phyloP scores from a whole-genome alignment of 2,113 vertebrate species.

The Actinemys pallida region DNA sequence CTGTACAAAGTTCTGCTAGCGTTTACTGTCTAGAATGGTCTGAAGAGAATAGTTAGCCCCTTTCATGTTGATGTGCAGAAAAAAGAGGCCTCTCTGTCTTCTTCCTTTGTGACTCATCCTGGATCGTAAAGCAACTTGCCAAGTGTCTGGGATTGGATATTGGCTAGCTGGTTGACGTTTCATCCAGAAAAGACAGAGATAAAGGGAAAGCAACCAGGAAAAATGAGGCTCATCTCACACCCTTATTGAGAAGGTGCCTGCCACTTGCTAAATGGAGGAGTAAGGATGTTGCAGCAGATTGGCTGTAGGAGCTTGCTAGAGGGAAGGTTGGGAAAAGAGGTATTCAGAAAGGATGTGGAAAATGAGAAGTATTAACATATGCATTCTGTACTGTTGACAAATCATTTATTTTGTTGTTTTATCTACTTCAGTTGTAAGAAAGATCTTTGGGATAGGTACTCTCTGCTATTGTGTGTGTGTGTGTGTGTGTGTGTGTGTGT shows the following conservation, averaged over 20 bases:
- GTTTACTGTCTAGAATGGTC: too few relatives aligned
- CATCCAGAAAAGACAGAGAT: background rate
- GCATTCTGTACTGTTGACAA: too few relatives aligned
- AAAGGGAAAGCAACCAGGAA: background rate
- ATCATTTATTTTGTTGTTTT: too few relatives aligned
- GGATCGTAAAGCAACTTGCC: background rate
- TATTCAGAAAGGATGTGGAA: background rate
- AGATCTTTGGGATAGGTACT: background rate
- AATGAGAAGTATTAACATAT: too few relatives aligned
- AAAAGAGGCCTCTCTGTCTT: background rate
- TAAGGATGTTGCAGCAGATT: background rate
- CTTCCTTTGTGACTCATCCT: background rate
- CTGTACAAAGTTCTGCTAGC: background rate
- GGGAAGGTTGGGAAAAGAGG: background rate
- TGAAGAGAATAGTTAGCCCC: background rate
- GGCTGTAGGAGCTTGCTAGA: background rate
- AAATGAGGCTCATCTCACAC: background rate
- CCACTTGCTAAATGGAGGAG: background rate
- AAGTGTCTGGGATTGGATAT: background rate
- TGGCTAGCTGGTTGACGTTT: background rate
- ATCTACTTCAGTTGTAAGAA: too few relatives aligned
- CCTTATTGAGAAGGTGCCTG: background rate
- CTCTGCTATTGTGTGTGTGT: background rate
- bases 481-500: too few relatives aligned
- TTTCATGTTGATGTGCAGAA: background rate